A percentile compares a stretch with the other conserved stretches of the same genome.
These are phyloP conservation scores for Habrosyne pyritoides DNA, from an alignment of 2,888 invertebrate genomes.

Conservation along the genomic window DNA sequence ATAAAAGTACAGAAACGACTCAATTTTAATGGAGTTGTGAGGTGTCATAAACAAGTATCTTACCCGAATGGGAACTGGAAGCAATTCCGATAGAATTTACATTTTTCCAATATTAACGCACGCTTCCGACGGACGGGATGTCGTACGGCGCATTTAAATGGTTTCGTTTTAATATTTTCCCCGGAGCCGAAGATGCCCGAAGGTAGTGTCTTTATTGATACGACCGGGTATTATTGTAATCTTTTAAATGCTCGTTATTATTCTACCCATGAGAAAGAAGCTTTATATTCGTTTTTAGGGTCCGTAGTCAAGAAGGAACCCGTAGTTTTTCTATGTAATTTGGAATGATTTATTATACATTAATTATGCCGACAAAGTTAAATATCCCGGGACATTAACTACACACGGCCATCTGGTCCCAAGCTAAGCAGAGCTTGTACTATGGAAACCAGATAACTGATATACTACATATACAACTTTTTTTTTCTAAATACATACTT, in stretches of 20 bases:
- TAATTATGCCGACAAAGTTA: too few species aligned
- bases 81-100: not conserved
- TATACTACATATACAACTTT: too few species aligned
- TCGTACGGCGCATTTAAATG: not conserved
- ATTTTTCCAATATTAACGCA: constrained; percentile 3
- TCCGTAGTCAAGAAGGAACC: too few species aligned
- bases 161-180: not conserved
- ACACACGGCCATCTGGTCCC: too few species aligned
- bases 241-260: not conserved
- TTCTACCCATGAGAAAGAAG: not conserved
- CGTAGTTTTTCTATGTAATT: too few species aligned
- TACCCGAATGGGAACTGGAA: not conserved
- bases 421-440: too few species aligned
- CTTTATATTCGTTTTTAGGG: not conserved
- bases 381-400: too few species aligned
- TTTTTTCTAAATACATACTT: too few species aligned
- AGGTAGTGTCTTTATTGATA: not conserved
- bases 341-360: too few species aligned
- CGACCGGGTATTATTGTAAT: not conserved
- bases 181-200: not conserved
- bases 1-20: not conserved
- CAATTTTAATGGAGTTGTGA: not conserved
- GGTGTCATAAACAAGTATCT: not conserved
- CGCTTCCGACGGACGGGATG: not conserved
- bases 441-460: too few species aligned